Conservation (phyloP, 92 coral and sea anemone genomes). For the Bergia sp. region DNA sequence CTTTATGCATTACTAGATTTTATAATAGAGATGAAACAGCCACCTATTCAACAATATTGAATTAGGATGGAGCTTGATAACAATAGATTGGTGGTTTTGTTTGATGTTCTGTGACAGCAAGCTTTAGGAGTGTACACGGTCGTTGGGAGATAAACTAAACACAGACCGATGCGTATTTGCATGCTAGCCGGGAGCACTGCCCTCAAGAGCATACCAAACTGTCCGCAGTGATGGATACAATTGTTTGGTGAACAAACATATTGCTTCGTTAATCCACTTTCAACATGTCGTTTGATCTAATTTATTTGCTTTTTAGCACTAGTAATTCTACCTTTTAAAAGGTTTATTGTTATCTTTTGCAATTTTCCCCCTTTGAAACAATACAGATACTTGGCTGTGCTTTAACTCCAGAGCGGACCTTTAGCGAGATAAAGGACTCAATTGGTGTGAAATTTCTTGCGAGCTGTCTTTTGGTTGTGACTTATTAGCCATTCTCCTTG, state of each 20-base stretch:
- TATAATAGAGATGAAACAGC: background rate
- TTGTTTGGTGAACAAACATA: constrained; percentile 30
- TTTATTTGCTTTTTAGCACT: constrained; percentile 36
- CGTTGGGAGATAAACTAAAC: constrained; percentile 15
- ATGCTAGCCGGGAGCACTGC: background rate
- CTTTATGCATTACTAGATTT: background rate
- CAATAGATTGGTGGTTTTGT: background rate
- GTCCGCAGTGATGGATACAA: background rate
- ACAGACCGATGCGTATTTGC: background rate
- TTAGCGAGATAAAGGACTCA: background rate
- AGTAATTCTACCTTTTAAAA: constrained; percentile 45
- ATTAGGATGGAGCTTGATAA: background rate
- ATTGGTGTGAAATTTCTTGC: background rate
- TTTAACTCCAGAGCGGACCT: background rate
- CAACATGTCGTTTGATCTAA: constrained; percentile 38
- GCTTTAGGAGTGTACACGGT: constrained; percentile 19
- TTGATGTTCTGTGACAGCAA: background rate
- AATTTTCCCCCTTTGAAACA: constrained; percentile 37
- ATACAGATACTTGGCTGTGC: constrained; percentile 29
- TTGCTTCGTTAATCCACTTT: constrained; percentile 45
- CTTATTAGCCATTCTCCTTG: background rate
- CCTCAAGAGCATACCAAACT: constrained; percentile 21
- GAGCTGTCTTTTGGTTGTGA: background rate
- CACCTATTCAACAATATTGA: background rate
- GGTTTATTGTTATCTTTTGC: constrained; percentile 39